Base-by-base conservation (phyloP, 2,113 vertebrate species). In the Oceanodroma tethys region DNA sequence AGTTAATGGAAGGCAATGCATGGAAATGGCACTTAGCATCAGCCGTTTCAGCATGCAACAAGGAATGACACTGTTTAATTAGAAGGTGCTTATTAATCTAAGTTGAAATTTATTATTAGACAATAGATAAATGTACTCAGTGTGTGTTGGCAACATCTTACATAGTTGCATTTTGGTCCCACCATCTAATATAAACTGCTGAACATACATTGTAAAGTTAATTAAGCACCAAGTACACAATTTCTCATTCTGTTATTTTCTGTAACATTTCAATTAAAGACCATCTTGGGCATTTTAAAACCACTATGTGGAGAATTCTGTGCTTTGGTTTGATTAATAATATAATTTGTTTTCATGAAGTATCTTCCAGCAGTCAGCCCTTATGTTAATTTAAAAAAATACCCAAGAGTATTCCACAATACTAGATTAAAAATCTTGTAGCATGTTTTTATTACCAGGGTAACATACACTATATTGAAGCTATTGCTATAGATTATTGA, bases 251-350 rank as follows among this genome's bases (percentile, higher is more conserved):
- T 23, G 56, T 72, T 95, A 84, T 94, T 91, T 94, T 95, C 83
- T 84, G 68, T 81, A 94, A 78, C 80, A 95, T 73, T 96, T 92
- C 82, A 90, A 92, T 95, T 96, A 86, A 94, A 91, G 42, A 74
- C 50, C 38, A 66, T 91, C 93, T 86, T 73, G 91, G 80, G 86
- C 55, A 89, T 83, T 88, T 96, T 67, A 81, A 96, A 95, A 72
- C 27, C 71, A 73, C 93, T 43, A 27, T 25, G 55, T 85, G 68
- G 50, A 91, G 40, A 95, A 95, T 55, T 70, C 42, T 56, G 5
- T 79, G 65, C 19, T 81, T 95, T 66, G 29, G 22, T 83, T 96
- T 96, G 83, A 94, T 95, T 95, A 97, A 94, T 88, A 94, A 78
- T 50, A 92, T 42, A 88, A 74, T 86, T 91, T 94, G 60, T 78